phyloP scores from a whole-genome alignment of 2,113 vertebrate species.

The Rhineura floridana region DNA sequence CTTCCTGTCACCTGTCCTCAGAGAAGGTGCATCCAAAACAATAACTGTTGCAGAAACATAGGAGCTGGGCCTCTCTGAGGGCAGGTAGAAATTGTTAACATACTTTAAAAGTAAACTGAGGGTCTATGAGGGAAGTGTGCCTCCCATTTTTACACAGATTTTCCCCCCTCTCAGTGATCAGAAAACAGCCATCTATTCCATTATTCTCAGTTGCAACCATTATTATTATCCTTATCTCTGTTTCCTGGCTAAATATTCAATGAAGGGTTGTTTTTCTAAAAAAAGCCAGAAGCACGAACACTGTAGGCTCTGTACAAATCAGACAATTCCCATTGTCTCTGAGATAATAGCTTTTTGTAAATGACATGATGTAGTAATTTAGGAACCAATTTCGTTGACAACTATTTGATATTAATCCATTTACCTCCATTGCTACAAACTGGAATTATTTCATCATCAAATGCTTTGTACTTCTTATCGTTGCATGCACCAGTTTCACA shows the following conservation, averaged over 20 bases:
- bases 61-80: not conserved
- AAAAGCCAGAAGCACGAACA: not conserved
- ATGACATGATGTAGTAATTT: not conserved
- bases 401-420: not conserved
- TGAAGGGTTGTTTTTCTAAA: not conserved
- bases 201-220: not conserved
- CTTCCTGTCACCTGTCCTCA: not conserved
- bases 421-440: not conserved
- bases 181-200: not conserved
- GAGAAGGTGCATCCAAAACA: not conserved
- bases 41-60: not conserved
- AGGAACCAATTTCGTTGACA: not conserved
- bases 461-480: not conserved
- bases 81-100: not conserved
- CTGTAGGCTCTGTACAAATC: not conserved
- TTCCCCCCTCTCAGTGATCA: not conserved
- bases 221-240: not conserved
- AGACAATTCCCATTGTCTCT: not conserved
- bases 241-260: conserved; percentile 3
- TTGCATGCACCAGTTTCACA: not conserved
- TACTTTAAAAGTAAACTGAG: not conserved
- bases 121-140: not conserved
- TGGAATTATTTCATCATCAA: not conserved
- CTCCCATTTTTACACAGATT: not conserved
- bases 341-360: conserved; percentile 4